Evolutionary conservation across 2,888 invertebrate species (phyloP), one percentile per base, ranked within the genome.

Genomic region (Leptinotarsa juncta): DNA sequence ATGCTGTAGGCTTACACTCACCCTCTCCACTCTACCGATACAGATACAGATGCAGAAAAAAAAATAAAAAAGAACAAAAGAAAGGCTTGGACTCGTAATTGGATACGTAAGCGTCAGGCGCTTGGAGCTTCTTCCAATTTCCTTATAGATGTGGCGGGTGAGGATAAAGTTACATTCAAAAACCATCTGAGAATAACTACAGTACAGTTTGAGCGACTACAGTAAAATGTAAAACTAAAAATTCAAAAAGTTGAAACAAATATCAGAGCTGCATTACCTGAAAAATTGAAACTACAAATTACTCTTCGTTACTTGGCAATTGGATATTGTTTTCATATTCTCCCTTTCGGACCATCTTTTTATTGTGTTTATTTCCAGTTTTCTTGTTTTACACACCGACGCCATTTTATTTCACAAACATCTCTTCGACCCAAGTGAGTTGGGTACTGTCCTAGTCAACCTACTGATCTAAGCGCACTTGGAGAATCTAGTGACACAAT

Each of bases 161-260:
- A 51, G 51, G n/a, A 51, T 51, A 51, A 51, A 51, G n/a, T 51
- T n/a, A 51, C n/a, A 51, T 51, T 16, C 51, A 51, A 51, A 51
- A 51, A 51, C 5, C 51, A n/a, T n/a, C n/a, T 51, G n/a, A 51
- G 51, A 51, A 51, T 51, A 51, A 51, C n/a, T 51, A 51, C 51
- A n/a, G 16, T n/a, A 51, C 51, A 51, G 4, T 51, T 51, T 16
- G 51, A 51, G 1, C 51, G n/a, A 51, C 51, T 51, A 51, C n/a
- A n/a, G n/a, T n/a, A n/a, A n/a, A 51, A 5, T 32, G 32, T 32
- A 32, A 32, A 32, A 32, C 51, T n/a, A 51, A 51, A 51, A 51
- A 51, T 51, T 51, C 51, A 51, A 51, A 51, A 15, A 51, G 51
- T 51, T 51, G n/a, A 51, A n/a, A 51, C 51, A 51, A 18, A n/a